These are phyloP conservation scores for Heliothis subflexa DNA, from an alignment of 1,140 invertebrate genomes.

Conservation along the genomic window DNA sequence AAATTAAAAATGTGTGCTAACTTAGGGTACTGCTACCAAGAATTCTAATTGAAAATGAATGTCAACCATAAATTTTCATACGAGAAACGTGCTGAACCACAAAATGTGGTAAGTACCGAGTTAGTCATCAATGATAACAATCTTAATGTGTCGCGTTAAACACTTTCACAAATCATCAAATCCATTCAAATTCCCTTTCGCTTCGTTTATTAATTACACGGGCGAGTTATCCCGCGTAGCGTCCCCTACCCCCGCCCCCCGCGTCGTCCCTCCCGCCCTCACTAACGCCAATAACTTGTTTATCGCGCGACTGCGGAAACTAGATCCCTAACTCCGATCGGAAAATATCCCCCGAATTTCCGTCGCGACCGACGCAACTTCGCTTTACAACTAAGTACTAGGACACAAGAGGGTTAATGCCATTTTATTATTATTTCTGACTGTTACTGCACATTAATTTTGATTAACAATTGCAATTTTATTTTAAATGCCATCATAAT, in stretches of 20 bases:
- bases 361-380: constrained; percentile 54
- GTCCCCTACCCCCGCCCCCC: constrained; percentile 35
- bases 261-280: constrained; percentile 45
- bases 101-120: neutral
- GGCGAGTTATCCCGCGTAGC: constrained; percentile 57
- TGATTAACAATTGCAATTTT: constrained; percentile 15
- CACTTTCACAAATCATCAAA: constrained; percentile 66
- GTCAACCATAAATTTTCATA: neutral
- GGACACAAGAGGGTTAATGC: constrained; percentile 10
- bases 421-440: constrained; percentile 28
- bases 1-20: neutral
- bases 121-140: constrained; percentile 35
- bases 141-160: constrained; percentile 45
- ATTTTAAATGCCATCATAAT: neutral
- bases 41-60: constrained; percentile 38
- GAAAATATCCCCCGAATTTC: constrained; percentile 71
- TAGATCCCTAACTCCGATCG: constrained; percentile 70
- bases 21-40: neutral
- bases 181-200: constrained; percentile 65
- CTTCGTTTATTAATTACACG: constrained; percentile 78
- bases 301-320: constrained; percentile 73
- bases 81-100: neutral
- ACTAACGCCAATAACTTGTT: constrained; percentile 75
- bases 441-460: neutral
- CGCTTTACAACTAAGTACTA: constrained; percentile 42